Conservation (phyloP, 2,113 vertebrate species). For the Pristiophorus japonicus region DNA sequence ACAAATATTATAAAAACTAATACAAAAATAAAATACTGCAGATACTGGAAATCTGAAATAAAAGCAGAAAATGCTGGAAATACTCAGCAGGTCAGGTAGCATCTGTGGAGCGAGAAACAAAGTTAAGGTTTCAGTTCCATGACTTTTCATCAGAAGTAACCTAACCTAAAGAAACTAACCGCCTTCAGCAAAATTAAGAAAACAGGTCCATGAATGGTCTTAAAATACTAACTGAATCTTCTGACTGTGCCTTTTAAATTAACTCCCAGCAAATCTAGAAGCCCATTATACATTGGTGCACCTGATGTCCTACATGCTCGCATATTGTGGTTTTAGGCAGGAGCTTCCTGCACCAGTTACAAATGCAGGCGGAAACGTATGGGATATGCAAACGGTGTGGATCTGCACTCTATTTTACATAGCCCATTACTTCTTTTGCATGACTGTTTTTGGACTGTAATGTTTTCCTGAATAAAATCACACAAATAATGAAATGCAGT, state of each 20-base stretch:
- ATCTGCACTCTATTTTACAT: neutral
- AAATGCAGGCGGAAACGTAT: neutral
- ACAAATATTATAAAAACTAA: too few species aligned
- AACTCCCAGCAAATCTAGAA: neutral
- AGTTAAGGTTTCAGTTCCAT: too few species aligned
- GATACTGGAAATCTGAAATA: too few species aligned
- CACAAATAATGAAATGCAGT: neutral
- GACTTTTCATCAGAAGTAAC: too few species aligned
- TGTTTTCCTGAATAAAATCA: neutral
- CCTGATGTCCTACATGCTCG: neutral
- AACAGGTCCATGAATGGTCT: neutral
- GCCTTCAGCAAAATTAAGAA: too few species aligned
- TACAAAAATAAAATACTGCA: too few species aligned
- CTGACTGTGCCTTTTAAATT: neutral
- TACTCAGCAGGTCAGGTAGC: too few species aligned
- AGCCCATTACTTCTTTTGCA: neutral
- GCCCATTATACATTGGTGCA: neutral
- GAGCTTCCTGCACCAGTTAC: neutral
- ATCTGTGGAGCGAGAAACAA: too few species aligned
- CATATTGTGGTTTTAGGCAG: neutral
- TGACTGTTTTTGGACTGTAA: neutral
- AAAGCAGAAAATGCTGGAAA: too few species aligned
- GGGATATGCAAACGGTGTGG: neutral
- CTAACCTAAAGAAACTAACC: too few species aligned
- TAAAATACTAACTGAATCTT: neutral